Evolutionary conservation across 2,797 vertebrate species (phyloP), one percentile per base, ranked within the genome.

Genomic region (Meda fulgida): DNA sequence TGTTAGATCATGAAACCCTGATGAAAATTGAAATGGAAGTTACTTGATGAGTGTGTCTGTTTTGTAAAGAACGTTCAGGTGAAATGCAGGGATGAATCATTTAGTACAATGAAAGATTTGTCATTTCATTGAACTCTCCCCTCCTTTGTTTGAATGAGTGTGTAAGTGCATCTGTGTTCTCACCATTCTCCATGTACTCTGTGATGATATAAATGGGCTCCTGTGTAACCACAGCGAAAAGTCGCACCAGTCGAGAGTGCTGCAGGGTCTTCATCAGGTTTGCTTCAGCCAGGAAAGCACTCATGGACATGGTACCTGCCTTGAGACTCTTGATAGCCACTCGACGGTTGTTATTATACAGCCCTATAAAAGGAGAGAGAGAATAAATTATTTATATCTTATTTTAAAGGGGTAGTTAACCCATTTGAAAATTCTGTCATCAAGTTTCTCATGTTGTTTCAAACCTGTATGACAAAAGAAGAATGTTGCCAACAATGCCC

Each of bases 141-240:
- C 23, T 78, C 43, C 8, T 9, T 75, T 53, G 21, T 78, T 72
- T 48, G 55, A 43, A 40, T 19, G 34, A 73, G 7, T 60, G 26
- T 78, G 73, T 85, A 46, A 71, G 67, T 66, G 58, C 67, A 58
- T 73, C 34, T 81, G 72, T 78, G 73, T 83, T 51, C 96, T 92
- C 91, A 99, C 98, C 98, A n/a, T 99, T 98, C 92, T 98, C 97
- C 98, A 99, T 99, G 94, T 94, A 99, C 91, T 99, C 98, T 0
- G 98, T 99, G 93, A 99, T 95, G 88, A 99, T 99, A 87, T 93
- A 98, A 91, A 99, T 99, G 66, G 98, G 98, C 90, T 99, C 97
- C 92, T 98, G 96, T 0, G 97, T 99, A 65, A 99, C 98, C 88
- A 99, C 98, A 0, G 98, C 98, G 0, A 99, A 97, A 16, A 99